phyloP scores from a whole-genome alignment of 2,797 vertebrate species.

The Ptychadena robeensis region DNA sequence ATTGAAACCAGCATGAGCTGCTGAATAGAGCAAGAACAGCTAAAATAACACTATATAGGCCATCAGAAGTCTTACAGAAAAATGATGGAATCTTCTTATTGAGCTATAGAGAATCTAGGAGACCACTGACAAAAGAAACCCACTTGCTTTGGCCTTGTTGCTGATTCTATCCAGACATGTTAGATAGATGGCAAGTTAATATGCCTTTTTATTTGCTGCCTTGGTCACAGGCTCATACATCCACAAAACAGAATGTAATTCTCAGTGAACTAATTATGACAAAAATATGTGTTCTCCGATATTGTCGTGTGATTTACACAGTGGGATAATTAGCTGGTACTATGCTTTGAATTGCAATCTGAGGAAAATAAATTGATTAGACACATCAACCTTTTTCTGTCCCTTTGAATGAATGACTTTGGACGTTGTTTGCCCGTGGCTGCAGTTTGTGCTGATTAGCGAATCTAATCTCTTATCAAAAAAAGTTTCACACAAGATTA shows the following conservation, averaged over 20 bases:
- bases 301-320: constrained; percentile 43
- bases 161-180: no score
- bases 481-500: constrained; percentile 24
- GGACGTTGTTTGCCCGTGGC: constrained; percentile 48
- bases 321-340: constrained; percentile 48
- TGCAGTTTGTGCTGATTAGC: constrained; percentile 31
- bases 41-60: not conserved
- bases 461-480: constrained; percentile 25
- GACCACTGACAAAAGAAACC: no score
- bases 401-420: constrained; percentile 48
- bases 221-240: not conserved
- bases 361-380: constrained; percentile 51
- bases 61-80: not conserved
- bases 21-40: not conserved
- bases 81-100: not conserved
- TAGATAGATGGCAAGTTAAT: no score
- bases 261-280: constrained; percentile 34
- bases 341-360: constrained; percentile 36
- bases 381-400: constrained; percentile 56
- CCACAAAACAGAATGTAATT: not conserved
- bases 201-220: no score
- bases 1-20: not conserved
- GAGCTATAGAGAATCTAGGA: not conserved
- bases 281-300: constrained; percentile 27
- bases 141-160: no score